Evolutionary conservation across 2,113 vertebrate genomes (phyloP).

Genomic region (Pelecanus crispus): DNA sequence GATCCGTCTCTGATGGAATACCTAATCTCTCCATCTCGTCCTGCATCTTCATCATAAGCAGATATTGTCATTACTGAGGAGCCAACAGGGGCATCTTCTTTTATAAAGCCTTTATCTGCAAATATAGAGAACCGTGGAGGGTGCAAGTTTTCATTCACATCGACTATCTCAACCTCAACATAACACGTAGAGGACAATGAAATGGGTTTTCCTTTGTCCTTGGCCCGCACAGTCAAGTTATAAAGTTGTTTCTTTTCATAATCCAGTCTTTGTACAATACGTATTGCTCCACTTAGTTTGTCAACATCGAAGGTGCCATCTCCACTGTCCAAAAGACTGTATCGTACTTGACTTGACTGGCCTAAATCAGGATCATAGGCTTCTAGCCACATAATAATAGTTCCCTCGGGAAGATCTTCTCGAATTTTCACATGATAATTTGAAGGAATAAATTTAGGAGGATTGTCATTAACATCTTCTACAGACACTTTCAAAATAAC

Average conservation of each 20-base stretch:
- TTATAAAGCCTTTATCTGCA: slow-evolving; percentile 88
- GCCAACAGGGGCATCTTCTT: slow-evolving; percentile 85
- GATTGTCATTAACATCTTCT: slow-evolving; percentile 95
- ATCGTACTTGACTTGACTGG: slow-evolving; percentile 90
- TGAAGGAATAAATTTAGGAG: slow-evolving; percentile 89
- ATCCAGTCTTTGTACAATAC: slow-evolving; percentile 87
- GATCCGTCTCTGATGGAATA: slow-evolving; percentile 96
- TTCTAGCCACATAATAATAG: slow-evolving; percentile 91
- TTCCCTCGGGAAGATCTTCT: slow-evolving; percentile 92
- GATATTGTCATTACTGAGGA: slow-evolving; percentile 87
- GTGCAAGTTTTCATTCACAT: slow-evolving; percentile 94
- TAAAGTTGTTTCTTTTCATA: slow-evolving; percentile 92
- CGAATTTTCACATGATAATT: slow-evolving; percentile 90
- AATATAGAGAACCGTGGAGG: slow-evolving; percentile 85
- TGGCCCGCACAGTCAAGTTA: slow-evolving; percentile 89
- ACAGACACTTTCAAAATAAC: slow-evolving; percentile 85
- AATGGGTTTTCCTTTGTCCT: slow-evolving; percentile 91
- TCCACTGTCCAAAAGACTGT: slow-evolving; percentile 86
- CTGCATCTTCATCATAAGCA: slow-evolving; percentile 89
- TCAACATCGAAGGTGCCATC: slow-evolving; percentile 92
- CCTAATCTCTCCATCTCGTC: slow-evolving; percentile 87
- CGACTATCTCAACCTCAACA: slow-evolving; percentile 89
- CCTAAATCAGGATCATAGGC: slow-evolving; percentile 90
- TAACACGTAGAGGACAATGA: slow-evolving; percentile 91
- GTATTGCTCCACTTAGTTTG: slow-evolving; percentile 90